phyloP scores from a whole-genome alignment of 2,888 invertebrate genomes.

The Platycnemis pennipes region DNA sequence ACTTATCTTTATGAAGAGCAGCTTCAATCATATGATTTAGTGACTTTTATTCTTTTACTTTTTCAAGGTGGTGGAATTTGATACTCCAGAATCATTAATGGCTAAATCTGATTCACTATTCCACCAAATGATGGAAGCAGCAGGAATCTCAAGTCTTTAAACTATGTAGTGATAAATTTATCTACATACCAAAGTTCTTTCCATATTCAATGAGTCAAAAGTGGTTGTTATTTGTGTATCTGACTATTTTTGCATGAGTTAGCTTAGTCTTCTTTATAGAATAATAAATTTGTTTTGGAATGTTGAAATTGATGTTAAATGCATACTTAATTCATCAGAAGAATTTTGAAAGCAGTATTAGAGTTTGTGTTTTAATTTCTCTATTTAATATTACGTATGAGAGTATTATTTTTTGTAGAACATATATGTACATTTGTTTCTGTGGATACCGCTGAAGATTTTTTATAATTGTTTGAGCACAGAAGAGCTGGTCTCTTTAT shows the following conservation, averaged over 20 bases:
- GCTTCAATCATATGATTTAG: background rate
- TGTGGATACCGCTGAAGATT: background rate
- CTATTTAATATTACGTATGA: background rate
- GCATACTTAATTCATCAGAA: background rate
- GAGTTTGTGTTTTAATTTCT: background rate
- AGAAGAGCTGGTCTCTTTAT: background rate
- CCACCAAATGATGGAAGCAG: conserved; percentile 76
- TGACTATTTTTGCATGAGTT: background rate
- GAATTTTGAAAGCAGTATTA: conserved; percentile 44
- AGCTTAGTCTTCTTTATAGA: background rate
- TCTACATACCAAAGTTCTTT: background rate
- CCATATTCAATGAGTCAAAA: background rate
- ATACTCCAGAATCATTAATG: conserved; percentile 77
- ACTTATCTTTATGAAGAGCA: background rate
- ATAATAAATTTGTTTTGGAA: background rate
- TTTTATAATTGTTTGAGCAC: background rate
- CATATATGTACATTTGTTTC: background rate
- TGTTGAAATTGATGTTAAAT: background rate
- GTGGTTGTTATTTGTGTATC: background rate
- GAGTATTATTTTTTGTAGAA: background rate
- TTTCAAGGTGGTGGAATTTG: conserved; percentile 77
- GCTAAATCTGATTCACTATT: conserved; percentile 76
- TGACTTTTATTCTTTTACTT: background rate
- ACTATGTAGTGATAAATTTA: background rate
- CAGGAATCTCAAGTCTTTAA: conserved; percentile 72